phyloP scores from a whole-genome alignment of 2,888 invertebrate species.

The Calameuta idolon region DNA sequence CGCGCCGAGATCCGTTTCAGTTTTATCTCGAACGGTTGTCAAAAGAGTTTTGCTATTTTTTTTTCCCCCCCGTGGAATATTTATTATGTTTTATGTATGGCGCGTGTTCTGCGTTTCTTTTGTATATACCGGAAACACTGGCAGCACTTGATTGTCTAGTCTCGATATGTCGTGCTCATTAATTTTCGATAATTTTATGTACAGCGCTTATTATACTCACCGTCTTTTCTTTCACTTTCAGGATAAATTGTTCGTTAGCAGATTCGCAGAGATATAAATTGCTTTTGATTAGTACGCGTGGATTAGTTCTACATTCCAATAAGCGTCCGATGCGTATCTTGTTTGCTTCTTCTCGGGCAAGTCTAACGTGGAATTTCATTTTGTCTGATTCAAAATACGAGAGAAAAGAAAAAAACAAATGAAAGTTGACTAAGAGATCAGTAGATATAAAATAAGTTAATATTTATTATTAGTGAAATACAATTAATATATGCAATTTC shows the following conservation, averaged over 20 bases:
- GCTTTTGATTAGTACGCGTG: not conserved
- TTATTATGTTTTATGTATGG: no score
- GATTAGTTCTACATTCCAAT: not conserved
- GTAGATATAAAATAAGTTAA: slow-evolving; percentile 59
- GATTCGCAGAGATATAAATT: not conserved
- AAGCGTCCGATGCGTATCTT: slow-evolving; percentile 1
- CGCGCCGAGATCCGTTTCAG: not conserved
- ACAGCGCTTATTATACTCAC: not conserved
- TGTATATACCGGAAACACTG: not conserved
- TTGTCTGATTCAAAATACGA: not conserved
- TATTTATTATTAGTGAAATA: slow-evolving; percentile 58
- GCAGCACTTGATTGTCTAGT: not conserved
- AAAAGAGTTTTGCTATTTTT: not conserved
- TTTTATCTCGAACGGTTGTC: not conserved
- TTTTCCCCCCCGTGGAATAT: not conserved
- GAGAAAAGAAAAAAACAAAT: slow-evolving; percentile 34
- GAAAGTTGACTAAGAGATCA: slow-evolving; percentile 36
- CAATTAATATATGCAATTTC: slow-evolving; percentile 55
- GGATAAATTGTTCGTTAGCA: not conserved
- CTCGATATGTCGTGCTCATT: not conserved
- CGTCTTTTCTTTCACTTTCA: not conserved
- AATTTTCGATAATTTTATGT: not conserved
- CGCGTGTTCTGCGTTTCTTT: no score
- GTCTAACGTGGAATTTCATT: slow-evolving; percentile 4
- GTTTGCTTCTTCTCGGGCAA: slow-evolving; percentile 35